phyloP scores from a whole-genome alignment of 2,113 vertebrate genomes.

The Arothron firmamentum region DNA sequence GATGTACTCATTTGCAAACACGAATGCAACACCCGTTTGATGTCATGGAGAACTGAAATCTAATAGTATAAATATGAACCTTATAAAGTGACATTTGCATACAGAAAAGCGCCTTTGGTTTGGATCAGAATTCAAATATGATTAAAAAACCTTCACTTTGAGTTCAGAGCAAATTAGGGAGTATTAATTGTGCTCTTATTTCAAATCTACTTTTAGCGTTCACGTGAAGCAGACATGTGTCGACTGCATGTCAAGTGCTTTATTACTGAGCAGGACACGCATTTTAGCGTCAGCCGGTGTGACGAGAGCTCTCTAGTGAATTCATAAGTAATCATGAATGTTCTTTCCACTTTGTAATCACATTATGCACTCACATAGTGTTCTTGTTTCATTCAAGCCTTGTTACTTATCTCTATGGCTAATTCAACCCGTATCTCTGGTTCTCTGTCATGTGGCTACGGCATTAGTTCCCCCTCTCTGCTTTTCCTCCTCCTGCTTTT shows the following conservation, averaged over 20 bases:
- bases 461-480: neutral
- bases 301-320: slow-evolving; percentile 51
- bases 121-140: too few species aligned
- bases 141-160: too few species aligned
- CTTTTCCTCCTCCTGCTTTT: neutral
- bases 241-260: slow-evolving; percentile 46
- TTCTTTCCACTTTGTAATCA: slow-evolving; percentile 67
- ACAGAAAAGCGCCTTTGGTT: too few species aligned
- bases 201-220: slow-evolving; percentile 19
- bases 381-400: slow-evolving; percentile 58
- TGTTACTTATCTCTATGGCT: slow-evolving; percentile 48
- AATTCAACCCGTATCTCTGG: slow-evolving; percentile 42
- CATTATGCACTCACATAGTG: slow-evolving; percentile 64
- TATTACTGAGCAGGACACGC: slow-evolving; percentile 36
- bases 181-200: slow-evolving; percentile 3
- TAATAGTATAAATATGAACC: too few species aligned
- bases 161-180: neutral
- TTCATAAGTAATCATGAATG: slow-evolving; percentile 61
- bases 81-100: too few species aligned
- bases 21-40: too few species aligned
- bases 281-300: slow-evolving; percentile 12
- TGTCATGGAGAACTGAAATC: too few species aligned
- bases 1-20: too few species aligned
- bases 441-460: slow-evolving; percentile 7
- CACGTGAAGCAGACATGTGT: slow-evolving; percentile 16